A percentile compares a stretch with the other conserved stretches of the same genome.
These are phyloP conservation scores for Cyprinella venusta DNA, from an alignment of 2,797 vertebrate species.

Conservation along the genomic window DNA sequence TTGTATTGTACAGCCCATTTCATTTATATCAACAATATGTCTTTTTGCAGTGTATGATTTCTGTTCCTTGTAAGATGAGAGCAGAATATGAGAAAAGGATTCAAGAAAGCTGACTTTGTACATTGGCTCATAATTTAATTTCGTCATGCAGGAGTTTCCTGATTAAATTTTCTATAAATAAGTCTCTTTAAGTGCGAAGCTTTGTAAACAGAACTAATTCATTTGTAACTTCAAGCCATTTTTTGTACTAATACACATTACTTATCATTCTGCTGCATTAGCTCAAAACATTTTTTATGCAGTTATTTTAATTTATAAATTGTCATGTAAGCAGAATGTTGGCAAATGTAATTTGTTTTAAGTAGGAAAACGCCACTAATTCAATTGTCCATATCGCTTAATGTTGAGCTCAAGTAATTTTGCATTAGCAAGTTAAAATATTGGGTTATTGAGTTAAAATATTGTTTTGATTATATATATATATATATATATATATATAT, in stretches of 20 bases:
- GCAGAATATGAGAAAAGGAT: slow-evolving; percentile 2
- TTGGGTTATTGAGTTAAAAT: slow-evolving; percentile 43
- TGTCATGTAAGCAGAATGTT: slow-evolving; percentile 73
- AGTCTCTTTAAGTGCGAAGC: slow-evolving; percentile 42
- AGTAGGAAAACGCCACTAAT: slow-evolving; percentile 68
- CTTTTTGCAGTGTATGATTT: neutral
- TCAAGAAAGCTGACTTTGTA: slow-evolving; percentile 37
- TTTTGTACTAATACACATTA: slow-evolving; percentile 45
- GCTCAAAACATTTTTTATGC: slow-evolving; percentile 48
- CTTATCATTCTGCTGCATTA: slow-evolving; percentile 50
- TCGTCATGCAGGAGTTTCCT: slow-evolving; percentile 32
- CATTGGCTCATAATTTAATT: slow-evolving; percentile 41
- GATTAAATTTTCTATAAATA: slow-evolving; percentile 47
- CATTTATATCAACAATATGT: neutral
- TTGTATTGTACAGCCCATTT: neutral
- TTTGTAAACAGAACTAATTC: slow-evolving; percentile 54
- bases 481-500: slow-evolving; percentile 75
- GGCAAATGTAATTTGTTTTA: slow-evolving; percentile 68
- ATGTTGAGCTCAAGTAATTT: slow-evolving; percentile 74
- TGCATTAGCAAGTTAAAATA: slow-evolving; percentile 53
- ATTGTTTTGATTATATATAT: slow-evolving; percentile 72
- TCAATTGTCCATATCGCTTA: slow-evolving; percentile 74
- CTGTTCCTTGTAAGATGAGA: slow-evolving; percentile 3
- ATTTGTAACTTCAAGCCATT: slow-evolving; percentile 53
- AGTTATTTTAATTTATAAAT: slow-evolving; percentile 63